Percentiles rank a stretch among this genome's conserved stretches.
Evolutionary conservation across 2,797 vertebrate species (phyloP).

Genomic region (Allobates femoralis): DNA sequence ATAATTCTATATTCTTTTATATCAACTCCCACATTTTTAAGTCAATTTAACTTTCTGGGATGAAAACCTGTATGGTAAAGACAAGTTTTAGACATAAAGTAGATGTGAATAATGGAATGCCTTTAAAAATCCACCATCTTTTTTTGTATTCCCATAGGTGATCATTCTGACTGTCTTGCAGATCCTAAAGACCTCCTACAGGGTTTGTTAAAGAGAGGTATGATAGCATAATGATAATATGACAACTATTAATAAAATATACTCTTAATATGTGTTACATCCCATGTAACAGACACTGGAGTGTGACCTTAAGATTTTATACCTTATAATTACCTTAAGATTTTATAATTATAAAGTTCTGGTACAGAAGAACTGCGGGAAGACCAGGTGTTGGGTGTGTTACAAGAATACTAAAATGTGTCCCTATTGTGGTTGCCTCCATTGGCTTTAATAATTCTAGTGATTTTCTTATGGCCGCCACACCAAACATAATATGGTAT

Average conservation of each 20-base stretch:
- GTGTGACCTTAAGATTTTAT: no score
- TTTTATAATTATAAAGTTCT: no score
- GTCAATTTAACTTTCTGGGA: not conserved
- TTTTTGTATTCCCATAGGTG: conserved; percentile 37
- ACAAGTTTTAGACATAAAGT: not conserved
- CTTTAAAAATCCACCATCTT: not conserved
- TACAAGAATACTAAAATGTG: no score
- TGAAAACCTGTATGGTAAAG: not conserved
- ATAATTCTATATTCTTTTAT: not conserved
- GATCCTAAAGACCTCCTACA: conserved; percentile 29
- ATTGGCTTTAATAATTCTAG: no score
- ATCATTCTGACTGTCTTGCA: conserved; percentile 66
- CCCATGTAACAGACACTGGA: no score
- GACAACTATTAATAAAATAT: not conserved
- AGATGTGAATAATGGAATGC: not conserved
- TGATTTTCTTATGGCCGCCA: no score
- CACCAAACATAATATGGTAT: no score
- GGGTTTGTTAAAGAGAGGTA: conserved; percentile 63
- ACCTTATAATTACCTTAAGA: no score
- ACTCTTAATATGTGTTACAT: no score
- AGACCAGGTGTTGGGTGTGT: no score
- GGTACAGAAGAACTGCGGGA: no score
- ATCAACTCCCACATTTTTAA: not conserved
- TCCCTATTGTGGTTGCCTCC: no score
- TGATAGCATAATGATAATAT: not conserved